A percentile compares a stretch with the other conserved stretches of the same genome.
These are phyloP conservation scores for Callaeas wilsoni DNA, from an alignment of 2,113 vertebrate species.

Conservation along the genomic window DNA sequence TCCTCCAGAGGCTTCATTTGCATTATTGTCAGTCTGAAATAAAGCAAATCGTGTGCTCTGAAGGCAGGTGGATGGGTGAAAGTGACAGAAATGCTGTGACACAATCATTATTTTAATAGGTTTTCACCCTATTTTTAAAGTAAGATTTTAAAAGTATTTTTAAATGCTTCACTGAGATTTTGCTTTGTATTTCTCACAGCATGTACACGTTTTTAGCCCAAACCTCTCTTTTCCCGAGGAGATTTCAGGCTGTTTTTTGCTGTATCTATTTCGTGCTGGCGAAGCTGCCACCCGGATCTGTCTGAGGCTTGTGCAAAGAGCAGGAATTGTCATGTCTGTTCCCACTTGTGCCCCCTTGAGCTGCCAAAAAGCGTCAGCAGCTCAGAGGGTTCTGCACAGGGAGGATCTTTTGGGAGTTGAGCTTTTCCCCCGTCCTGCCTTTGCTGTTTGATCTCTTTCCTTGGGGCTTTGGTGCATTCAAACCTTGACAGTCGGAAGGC, in stretches of 20 bases:
- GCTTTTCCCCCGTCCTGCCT: background rate
- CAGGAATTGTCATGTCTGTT: background rate
- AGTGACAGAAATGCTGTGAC: background rate
- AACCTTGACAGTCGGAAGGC: background rate
- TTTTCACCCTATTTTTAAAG: background rate
- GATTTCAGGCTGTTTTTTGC: background rate
- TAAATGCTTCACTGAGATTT: background rate
- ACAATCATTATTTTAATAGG: background rate
- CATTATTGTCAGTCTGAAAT: background rate
- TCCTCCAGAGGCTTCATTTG: background rate
- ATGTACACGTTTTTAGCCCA: accelerated
- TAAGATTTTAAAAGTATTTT: background rate
- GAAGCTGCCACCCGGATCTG: background rate
- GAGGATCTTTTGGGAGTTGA: background rate
- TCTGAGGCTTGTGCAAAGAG: background rate
- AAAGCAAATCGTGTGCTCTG: background rate
- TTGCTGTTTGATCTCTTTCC: background rate
- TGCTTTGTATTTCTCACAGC: background rate
- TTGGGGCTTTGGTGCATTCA: background rate
- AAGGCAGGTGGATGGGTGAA: background rate
- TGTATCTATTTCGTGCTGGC: background rate
- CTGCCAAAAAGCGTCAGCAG: background rate
- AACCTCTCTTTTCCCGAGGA: accelerated
- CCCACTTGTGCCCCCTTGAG: background rate
- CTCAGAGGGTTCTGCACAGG: background rate